These are phyloP conservation scores for Thymelicus sylvestris DNA, from an alignment of 2,888 invertebrate species.

Conservation along the genomic window DNA sequence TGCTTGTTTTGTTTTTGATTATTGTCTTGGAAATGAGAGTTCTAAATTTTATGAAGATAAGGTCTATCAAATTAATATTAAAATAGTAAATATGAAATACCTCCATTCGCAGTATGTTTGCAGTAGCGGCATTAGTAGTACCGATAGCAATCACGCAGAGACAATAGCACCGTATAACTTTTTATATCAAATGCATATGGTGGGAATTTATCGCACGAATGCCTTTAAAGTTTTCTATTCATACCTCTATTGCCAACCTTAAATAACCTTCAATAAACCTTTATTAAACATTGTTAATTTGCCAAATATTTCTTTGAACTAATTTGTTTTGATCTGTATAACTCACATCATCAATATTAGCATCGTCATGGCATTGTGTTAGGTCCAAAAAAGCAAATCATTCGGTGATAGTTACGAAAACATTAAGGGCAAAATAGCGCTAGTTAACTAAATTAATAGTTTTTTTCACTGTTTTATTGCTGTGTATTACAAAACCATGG, in stretches of 20 bases:
- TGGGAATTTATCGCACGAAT: slow-evolving; percentile 32
- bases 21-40: too few species aligned
- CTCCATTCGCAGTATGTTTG: background rate
- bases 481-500: background rate
- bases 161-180: slow-evolving; percentile 36
- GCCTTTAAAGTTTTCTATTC: background rate
- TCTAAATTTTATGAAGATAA: too few species aligned
- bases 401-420: slow-evolving; percentile 19
- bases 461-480: slow-evolving; percentile 11
- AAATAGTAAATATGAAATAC: background rate
- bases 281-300: too few species aligned
- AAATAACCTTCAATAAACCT: too few species aligned
- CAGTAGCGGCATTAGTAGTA: background rate
- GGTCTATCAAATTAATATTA: background rate
- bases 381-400: slow-evolving; percentile 19
- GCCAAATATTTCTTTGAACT: background rate
- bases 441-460: slow-evolving; percentile 8
- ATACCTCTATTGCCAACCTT: background rate
- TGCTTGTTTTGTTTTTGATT: too few species aligned
- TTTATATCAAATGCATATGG: slow-evolving; percentile 28
- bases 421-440: slow-evolving; percentile 13
- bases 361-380: slow-evolving; percentile 29
- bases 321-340: background rate
- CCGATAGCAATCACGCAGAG: slow-evolving; percentile 15
- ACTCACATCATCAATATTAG: background rate